Base-by-base conservation (phyloP, 2,797 vertebrate species). In the Hippocampus kuda region DNA sequence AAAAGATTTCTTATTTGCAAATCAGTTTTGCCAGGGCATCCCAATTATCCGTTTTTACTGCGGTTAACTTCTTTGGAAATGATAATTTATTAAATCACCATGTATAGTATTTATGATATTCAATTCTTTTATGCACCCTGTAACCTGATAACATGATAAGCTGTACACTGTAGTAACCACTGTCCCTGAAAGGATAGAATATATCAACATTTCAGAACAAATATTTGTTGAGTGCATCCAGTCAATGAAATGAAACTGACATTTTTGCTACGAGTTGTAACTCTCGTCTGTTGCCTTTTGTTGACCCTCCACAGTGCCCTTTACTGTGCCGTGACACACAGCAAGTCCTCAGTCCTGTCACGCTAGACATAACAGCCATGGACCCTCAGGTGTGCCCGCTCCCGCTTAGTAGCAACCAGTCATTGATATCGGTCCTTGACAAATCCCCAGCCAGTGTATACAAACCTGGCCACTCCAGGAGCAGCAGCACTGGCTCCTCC, bases 401-500 rank as follows among this genome's bases (percentile, higher is more conserved):
- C 1, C 68, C 73, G 3, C 62, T 81, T 24, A 74, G 1, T 75
- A 85, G 81, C 82, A 85, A 78, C 77, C 90, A 84, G 1, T 88
- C 86, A 0, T 1, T 84, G 76, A 79, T 77, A 44, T 83, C 82
- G 12, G 22, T 13, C n/a, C 1, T 73, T 12, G 89, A 92, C 0
- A 88, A 76, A 71, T 86, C 89, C 1, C 84, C 85, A 0, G 61
- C 65, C 22, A 73, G 78, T 4, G 63, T 66, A 0, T 83, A 81
- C 54, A 91, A 80, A 77, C 84, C 88, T 0, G 62, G 89, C 30
- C 91, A 93, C 70, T 93, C 91, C 0, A 84, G 92, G 67, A 92
- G 83, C 49, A 90, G 77, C 88, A 97, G 93, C 85, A 87, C 87
- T 0, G 91, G 92, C 63, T 93, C 94, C 9, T 89, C 92, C 53